Base-by-base conservation (phyloP, 2,888 invertebrate species). In the Drosophila nr. fundita region DNA sequence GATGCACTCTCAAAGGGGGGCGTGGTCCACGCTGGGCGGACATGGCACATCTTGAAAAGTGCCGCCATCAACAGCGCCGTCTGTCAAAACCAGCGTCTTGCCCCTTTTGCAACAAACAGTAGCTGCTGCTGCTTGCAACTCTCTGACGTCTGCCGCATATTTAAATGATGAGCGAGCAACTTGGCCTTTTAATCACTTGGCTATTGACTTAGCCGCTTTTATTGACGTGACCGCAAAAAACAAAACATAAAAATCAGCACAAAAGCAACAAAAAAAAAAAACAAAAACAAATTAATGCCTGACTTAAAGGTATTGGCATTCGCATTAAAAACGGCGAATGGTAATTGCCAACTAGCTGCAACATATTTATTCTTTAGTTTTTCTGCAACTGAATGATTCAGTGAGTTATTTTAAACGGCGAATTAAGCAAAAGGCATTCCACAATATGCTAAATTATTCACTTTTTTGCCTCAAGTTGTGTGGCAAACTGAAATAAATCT, bases 131-230 rank as follows among this genome's bases (percentile, higher is more conserved):
- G 38, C 15, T 15, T 45, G 55, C 66, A 27, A 38, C 60, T 50
- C 40, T 68, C 54, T 55, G 76, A 61, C 61, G 68, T 49, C 74
- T 63, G 65, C 40, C 48, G 69, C 80, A 77, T 82, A 82, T 82
- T 82, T 82, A 82, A 82, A 82, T 82, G 76, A 76, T 73, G 76
- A 82, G 53, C 45, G 36, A 13, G 45, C n/a, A 53, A 27, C 63
- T 62, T 64, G 18, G 15, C 24, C 32, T 60, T 49, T 32, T 45
- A 45, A 34, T 49, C 49, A n/a, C n/a, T 34, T 59, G 24, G 55
- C 61, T 42, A 53, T 50, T 50, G 54, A 45, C 58, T 54, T 62
- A 27, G n/a, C 64, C 36, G 27, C 27, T 36, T 18, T 60, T 55
- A 68, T 75, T 53, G 69, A 69, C 60, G 50, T 54, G 67, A 7